These are phyloP conservation scores for Hemaris fuciformis DNA, from an alignment of 2,888 invertebrate genomes.

Conservation along the genomic window DNA sequence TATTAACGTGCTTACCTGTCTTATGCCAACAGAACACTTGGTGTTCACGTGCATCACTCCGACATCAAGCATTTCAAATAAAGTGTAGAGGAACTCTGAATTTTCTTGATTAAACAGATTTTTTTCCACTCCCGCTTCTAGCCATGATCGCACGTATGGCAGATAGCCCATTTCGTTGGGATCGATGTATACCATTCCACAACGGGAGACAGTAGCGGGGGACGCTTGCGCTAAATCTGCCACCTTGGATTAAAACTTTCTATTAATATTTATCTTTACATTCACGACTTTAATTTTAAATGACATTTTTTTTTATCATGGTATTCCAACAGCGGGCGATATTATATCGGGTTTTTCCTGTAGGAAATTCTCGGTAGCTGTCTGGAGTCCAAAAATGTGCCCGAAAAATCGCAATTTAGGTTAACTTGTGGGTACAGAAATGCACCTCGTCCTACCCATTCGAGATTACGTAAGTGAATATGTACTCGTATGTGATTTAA, in stretches of 20 bases:
- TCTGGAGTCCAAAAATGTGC: no score
- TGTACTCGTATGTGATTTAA: no score
- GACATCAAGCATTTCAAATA: constrained; percentile 86
- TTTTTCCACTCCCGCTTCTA: constrained; percentile 75
- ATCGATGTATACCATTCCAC: constrained; percentile 96
- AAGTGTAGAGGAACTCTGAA: constrained; percentile 82
- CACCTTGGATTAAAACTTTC: constrained; percentile 61
- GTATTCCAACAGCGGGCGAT: no score
- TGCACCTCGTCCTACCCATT: no score
- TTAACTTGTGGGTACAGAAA: no score
- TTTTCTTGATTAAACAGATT: constrained; percentile 79
- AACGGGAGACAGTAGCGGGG: constrained; percentile 92
- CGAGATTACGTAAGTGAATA: no score
- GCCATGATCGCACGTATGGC: constrained; percentile 91
- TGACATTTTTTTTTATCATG: no score
- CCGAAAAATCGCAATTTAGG: no score
- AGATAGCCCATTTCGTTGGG: constrained; percentile 90
- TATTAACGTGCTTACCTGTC: constrained; percentile 84
- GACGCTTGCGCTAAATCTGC: constrained; percentile 94
- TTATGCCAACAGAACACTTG: constrained; percentile 86
- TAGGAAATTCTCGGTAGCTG: no score
- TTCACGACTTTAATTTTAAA: no score
- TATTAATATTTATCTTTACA: neutral
- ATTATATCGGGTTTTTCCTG: no score
- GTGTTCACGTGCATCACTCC: constrained; percentile 86